These are phyloP conservation scores for Trilocha varians DNA, from an alignment of 2,888 invertebrate genomes.

Conservation along the genomic window DNA sequence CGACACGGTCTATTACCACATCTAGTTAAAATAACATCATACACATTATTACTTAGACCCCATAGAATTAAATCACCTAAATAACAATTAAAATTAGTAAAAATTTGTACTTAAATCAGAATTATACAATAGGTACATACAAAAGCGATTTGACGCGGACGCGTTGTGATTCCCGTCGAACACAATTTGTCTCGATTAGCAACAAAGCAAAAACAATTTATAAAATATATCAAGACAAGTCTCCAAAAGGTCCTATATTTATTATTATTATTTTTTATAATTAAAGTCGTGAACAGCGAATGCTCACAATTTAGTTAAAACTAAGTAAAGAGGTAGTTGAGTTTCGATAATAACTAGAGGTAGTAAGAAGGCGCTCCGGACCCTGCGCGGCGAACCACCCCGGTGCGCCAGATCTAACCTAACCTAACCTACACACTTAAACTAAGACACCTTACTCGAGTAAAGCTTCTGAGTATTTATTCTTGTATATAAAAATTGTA, in stretches of 20 bases:
- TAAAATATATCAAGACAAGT: conserved; percentile 69
- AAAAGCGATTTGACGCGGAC: conserved; percentile 39
- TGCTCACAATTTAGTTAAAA: conserved; percentile 55
- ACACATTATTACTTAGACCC: conserved; percentile 41
- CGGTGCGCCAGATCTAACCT: conserved; percentile 41
- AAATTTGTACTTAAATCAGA: conserved; percentile 72
- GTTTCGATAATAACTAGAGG: conserved; percentile 60
- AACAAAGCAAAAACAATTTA: conserved; percentile 62
- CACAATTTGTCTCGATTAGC: conserved; percentile 40
- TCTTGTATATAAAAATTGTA: conserved; percentile 70
- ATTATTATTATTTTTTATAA: conserved; percentile 42
- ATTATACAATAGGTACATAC: conserved; percentile 36
- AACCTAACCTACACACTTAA: conserved; percentile 44
- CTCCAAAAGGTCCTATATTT: conserved; percentile 49
- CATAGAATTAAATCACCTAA: conserved; percentile 56
- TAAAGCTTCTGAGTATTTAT: conserved; percentile 73
- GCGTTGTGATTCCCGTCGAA: conserved; percentile 21
- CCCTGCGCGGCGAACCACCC: conserved; percentile 63
- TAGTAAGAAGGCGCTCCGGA: conserved; percentile 50
- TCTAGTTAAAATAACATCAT: conserved; percentile 38
- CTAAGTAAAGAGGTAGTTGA: conserved; percentile 71
- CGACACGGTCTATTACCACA: conserved; percentile 49
- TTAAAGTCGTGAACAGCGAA: conserved; percentile 57
- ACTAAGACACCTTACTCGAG: conserved; percentile 66
- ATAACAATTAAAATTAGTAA: conserved; percentile 69